These are phyloP conservation scores for Cephus cinctus DNA, from an alignment of 1,140 invertebrate species.

Conservation along the genomic window DNA sequence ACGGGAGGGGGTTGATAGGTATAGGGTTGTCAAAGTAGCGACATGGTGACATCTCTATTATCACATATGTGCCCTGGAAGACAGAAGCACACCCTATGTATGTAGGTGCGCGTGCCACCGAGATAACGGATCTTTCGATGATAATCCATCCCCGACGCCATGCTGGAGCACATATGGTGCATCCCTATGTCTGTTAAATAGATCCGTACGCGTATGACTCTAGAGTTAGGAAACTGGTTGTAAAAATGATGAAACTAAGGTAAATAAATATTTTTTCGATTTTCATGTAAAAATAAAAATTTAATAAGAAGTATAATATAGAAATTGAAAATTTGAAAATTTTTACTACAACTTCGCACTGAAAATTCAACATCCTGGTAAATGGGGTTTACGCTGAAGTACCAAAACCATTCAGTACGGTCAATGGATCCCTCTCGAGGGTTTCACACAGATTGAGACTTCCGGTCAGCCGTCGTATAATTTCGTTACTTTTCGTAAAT, in stretches of 20 bases:
- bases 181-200: constrained; percentile 33
- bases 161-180: constrained; percentile 36
- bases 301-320: no score
- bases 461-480: constrained; percentile 43
- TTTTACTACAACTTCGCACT: no score
- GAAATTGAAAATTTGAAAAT: no score
- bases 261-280: no score
- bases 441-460: constrained; percentile 21
- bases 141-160: constrained; percentile 44
- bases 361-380: no score
- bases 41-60: constrained; percentile 57
- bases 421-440: not conserved
- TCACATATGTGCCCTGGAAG: constrained; percentile 34
- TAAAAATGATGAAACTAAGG: no score
- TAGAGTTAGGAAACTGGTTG: no score
- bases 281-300: no score
- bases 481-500: constrained; percentile 43
- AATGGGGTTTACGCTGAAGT: no score
- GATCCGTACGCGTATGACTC: constrained; percentile 15
- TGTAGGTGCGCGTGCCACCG: constrained; percentile 40
- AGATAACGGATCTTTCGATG: constrained; percentile 53
- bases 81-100: constrained; percentile 8
- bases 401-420: no score
- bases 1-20: no score
- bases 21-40: constrained; percentile 51